A percentile compares a stretch with the other conserved stretches of the same genome.
phyloP scores from a whole-genome alignment of 2,797 vertebrate genomes.

The Brachymystax lenok region DNA sequence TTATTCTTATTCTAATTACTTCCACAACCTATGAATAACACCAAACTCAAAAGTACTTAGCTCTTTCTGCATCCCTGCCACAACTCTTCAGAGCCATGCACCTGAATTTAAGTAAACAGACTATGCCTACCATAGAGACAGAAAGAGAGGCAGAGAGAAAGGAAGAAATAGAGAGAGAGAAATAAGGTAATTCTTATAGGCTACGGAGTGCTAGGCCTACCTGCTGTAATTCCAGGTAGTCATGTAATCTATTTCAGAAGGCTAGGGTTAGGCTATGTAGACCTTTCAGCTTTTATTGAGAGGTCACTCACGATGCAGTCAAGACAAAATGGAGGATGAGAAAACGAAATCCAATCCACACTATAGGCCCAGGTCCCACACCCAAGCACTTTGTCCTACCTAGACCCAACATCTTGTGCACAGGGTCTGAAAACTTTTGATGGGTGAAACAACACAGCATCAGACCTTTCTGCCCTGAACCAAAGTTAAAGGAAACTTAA shows the following conservation, averaged over 20 bases:
- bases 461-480: conserved; percentile 3
- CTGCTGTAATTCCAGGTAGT: conserved; percentile 7
- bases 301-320: not conserved
- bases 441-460: conserved; percentile 5
- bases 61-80: too few species aligned
- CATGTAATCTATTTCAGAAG: conserved; percentile 28
- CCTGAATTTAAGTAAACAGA: not conserved
- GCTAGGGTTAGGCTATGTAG: conserved; percentile 50
- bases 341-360: too few species aligned
- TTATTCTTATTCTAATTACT: too few species aligned
- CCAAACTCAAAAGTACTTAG: too few species aligned
- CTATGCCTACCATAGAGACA: not conserved
- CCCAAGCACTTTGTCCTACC: not conserved
- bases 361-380: too few species aligned
- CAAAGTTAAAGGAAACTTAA: conserved; percentile 16
- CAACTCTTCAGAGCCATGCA: too few species aligned
- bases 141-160: conserved; percentile 29
- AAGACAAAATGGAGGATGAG: not conserved
- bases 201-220: too few species aligned
- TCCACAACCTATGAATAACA: too few species aligned
- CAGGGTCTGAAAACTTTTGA: conserved; percentile 5
- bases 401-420: not conserved
- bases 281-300: conserved; percentile 42
- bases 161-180: conserved; percentile 31
- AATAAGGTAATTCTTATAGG: conserved; percentile 1